A percentile compares a stretch with the other conserved stretches of the same genome.
These are phyloP conservation scores for Madoqua kirkii DNA, from an alignment of 2,113 vertebrate species.

Conservation along the genomic window DNA sequence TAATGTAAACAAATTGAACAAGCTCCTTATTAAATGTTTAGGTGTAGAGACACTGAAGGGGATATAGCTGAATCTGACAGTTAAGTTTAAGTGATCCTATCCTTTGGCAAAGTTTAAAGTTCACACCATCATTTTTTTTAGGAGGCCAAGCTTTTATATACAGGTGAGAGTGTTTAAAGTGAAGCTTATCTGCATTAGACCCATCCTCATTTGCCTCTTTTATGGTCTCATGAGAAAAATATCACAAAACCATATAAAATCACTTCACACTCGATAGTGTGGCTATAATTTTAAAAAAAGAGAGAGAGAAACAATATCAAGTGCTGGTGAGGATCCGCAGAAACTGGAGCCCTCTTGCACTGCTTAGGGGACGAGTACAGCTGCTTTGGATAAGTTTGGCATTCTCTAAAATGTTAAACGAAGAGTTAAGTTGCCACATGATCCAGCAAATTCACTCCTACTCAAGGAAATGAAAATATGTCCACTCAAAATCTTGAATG, in stretches of 20 bases:
- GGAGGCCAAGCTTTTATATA: neutral
- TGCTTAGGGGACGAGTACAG: neutral
- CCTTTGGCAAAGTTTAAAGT: slow-evolving; percentile 31
- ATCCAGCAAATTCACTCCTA: neutral
- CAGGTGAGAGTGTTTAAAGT: neutral
- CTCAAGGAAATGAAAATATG: neutral
- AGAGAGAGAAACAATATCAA: neutral
- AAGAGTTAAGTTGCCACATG: neutral
- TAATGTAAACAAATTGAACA: neutral
- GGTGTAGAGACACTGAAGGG: neutral
- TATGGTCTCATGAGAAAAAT: neutral
- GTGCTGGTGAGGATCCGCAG: neutral
- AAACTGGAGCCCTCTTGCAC: neutral
- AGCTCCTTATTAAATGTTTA: neutral
- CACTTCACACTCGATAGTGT: neutral
- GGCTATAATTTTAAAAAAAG: neutral
- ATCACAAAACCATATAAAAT: neutral
- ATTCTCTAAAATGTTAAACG: neutral
- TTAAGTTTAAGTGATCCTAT: neutral
- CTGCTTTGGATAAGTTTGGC: neutral
- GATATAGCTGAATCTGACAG: neutral
- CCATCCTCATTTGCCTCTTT: neutral
- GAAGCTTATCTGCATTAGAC: neutral
- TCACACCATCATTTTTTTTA: neutral
- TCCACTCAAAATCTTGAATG: neutral